Evolutionary conservation across 2,113 vertebrate genomes (phyloP).

Genomic region (Scalopus aquaticus): DNA sequence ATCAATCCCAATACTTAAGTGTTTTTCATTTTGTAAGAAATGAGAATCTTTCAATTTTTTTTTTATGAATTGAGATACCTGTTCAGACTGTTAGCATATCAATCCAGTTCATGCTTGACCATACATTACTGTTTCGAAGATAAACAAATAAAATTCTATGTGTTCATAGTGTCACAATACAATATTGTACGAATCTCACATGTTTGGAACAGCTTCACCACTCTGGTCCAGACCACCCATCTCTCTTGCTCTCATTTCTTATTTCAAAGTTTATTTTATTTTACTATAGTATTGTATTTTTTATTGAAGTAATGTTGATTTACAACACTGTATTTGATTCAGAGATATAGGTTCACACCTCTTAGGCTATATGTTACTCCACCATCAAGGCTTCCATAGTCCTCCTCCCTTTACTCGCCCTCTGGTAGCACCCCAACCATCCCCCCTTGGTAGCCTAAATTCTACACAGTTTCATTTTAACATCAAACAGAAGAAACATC

Average conservation of each 20-base stretch:
- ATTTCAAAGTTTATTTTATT: neutral
- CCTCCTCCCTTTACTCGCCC: too few relatives aligned
- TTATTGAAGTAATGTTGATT: too few relatives aligned
- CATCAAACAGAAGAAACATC: neutral
- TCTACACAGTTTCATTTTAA: too few relatives aligned
- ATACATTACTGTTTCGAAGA: neutral
- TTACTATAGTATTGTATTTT: too few relatives aligned
- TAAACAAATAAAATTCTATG: neutral
- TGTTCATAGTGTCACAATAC: neutral
- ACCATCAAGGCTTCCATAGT: too few relatives aligned
- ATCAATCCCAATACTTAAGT: neutral
- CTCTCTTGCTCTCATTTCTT: neutral
- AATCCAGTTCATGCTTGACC: neutral
- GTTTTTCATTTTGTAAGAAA: slow-evolving; percentile 31
- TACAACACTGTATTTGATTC: too few relatives aligned
- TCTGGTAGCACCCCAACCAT: too few relatives aligned
- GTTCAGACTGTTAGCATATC: neutral
- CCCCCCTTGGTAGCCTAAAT: too few relatives aligned
- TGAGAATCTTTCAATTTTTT: neutral
- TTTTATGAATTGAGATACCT: neutral
- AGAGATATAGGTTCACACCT: too few relatives aligned
- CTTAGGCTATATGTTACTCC: too few relatives aligned
- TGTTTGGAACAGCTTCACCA: neutral
- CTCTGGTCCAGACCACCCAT: neutral
- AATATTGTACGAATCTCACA: neutral